A percentile compares a stretch with the other conserved stretches of the same genome.
These are phyloP conservation scores for Sebastes hubbsi DNA, from an alignment of 2,797 vertebrate species.

Conservation along the genomic window DNA sequence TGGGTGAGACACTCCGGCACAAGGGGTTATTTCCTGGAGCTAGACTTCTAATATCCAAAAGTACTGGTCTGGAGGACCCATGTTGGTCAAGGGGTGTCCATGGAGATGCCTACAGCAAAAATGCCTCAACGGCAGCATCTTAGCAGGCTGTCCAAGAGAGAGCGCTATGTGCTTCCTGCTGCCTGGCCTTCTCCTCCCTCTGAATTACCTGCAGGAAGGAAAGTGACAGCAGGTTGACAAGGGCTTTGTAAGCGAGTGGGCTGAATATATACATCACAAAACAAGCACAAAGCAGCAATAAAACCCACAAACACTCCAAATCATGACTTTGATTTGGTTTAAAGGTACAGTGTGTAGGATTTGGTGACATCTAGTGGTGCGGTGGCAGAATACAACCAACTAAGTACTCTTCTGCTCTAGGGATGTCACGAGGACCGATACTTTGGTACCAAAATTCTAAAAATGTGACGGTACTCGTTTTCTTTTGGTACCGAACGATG, in stretches of 20 bases:
- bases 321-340: neutral
- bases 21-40: slow-evolving; percentile 83
- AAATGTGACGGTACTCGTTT: too few relatives aligned
- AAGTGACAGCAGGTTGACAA: slow-evolving; percentile 2
- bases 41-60: slow-evolving; percentile 87
- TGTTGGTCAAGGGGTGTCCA: slow-evolving; percentile 84
- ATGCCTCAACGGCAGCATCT: slow-evolving; percentile 85
- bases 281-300: neutral
- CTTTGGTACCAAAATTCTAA: too few relatives aligned
- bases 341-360: too few relatives aligned
- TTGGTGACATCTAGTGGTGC: too few relatives aligned
- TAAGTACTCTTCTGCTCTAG: too few relatives aligned
- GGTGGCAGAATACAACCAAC: too few relatives aligned
- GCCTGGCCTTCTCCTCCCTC: slow-evolving; percentile 90
- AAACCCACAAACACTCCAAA: neutral
- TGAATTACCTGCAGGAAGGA: slow-evolving; percentile 83
- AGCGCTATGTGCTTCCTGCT: slow-evolving; percentile 95
- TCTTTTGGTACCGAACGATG: too few relatives aligned
- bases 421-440: too few relatives aligned
- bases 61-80: slow-evolving; percentile 84
- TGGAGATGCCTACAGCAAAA: slow-evolving; percentile 82
- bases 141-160: slow-evolving; percentile 80
- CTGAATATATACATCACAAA: neutral
- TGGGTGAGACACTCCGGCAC: slow-evolving; percentile 84
- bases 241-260: neutral